Evolutionary conservation across 2,113 vertebrate genomes (phyloP).

Genomic region (Urocynchramus pylzowi): DNA sequence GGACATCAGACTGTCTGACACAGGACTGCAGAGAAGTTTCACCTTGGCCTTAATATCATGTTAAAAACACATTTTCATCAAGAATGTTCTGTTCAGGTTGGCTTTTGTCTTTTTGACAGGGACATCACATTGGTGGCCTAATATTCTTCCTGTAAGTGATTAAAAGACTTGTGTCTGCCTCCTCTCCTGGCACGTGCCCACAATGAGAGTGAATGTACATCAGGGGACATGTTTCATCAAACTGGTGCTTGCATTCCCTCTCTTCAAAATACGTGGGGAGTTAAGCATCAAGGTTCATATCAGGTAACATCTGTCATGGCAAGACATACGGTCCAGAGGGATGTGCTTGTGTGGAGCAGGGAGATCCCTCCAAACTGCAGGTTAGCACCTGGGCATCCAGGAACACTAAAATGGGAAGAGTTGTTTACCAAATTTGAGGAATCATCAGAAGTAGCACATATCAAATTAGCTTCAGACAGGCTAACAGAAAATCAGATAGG

Average conservation of each 20-base stretch:
- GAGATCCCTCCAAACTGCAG: background rate
- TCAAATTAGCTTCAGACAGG: background rate
- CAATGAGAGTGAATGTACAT: background rate
- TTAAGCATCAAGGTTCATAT: background rate
- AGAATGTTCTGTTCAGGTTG: background rate
- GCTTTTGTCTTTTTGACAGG: background rate
- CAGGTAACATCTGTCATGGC: background rate
- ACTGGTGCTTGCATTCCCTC: background rate
- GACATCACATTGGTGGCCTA: background rate
- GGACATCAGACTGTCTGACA: background rate
- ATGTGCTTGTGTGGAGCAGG: background rate
- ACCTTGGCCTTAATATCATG: background rate
- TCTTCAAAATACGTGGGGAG: background rate
- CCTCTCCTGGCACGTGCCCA: background rate
- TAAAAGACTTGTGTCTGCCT: background rate
- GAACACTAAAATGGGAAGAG: background rate
- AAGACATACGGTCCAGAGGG: fast-evolving
- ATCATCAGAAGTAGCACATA: background rate
- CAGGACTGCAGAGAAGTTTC: background rate
- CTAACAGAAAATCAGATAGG: background rate
- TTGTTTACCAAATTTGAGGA: background rate
- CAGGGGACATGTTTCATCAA: fast-evolving
- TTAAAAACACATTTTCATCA: background rate
- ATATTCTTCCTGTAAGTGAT: background rate
- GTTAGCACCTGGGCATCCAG: background rate